Conservation (phyloP, 1,140 invertebrate genomes). For the Pectinophora gossypiella region DNA sequence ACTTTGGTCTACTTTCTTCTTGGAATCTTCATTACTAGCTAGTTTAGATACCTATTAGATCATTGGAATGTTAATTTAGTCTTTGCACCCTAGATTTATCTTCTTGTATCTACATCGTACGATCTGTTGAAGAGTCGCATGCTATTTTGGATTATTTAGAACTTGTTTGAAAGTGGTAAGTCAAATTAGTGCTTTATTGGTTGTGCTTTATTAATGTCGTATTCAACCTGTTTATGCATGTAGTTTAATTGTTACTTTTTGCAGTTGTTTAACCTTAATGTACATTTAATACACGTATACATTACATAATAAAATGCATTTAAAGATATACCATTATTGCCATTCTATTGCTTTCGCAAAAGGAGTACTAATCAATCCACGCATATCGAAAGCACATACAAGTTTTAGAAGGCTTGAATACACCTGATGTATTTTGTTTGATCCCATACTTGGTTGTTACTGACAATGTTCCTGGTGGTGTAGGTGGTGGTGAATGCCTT, state of each 20-base stretch:
- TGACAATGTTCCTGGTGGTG: too few species aligned
- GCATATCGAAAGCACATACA: too few species aligned
- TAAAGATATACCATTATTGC: too few species aligned
- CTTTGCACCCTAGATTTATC: constrained; percentile 61
- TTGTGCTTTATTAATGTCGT: constrained; percentile 20
- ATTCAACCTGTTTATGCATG: constrained; percentile 16
- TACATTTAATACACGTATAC: too few species aligned
- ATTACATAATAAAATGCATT: too few species aligned
- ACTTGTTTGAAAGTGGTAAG: constrained; percentile 29
- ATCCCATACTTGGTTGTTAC: too few species aligned
- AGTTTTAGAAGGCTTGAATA: too few species aligned
- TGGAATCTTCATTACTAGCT: constrained; percentile 51
- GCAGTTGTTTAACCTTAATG: too few species aligned
- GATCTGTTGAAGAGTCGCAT: constrained; percentile 42
- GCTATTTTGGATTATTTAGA: constrained; percentile 27
- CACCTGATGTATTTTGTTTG: too few species aligned
- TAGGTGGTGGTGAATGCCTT: constrained; percentile 92
- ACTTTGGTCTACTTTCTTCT: constrained; percentile 59
- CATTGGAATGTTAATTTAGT: constrained; percentile 56
- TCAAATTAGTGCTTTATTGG: constrained; percentile 10
- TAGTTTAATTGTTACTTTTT: too few species aligned
- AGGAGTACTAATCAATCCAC: too few species aligned
- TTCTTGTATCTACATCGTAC: constrained; percentile 52
- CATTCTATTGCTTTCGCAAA: too few species aligned
- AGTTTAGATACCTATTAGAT: constrained; percentile 45